Evolutionary conservation across 2,113 vertebrate species (phyloP).

Genomic region (Corynorhinus townsendii): DNA sequence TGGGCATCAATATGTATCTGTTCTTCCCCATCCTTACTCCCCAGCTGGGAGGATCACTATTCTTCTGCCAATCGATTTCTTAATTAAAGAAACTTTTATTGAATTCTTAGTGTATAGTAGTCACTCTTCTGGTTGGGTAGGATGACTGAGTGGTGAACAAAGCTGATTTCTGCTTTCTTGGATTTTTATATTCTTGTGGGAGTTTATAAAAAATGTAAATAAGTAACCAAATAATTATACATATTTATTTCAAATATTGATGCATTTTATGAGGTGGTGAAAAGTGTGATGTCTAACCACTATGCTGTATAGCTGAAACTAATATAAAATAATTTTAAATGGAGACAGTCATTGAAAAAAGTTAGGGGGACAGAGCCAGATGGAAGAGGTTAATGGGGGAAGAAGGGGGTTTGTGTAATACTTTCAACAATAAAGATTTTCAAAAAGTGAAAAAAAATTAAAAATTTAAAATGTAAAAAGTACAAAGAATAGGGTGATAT

Average conservation of each 20-base stretch:
- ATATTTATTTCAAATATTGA: neutral
- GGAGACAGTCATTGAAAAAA: neutral
- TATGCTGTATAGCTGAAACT: neutral
- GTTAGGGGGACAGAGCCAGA: neutral
- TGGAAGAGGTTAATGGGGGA: no score
- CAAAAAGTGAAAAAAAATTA: neutral
- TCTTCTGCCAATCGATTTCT: neutral
- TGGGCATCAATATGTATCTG: neutral
- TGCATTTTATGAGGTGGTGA: neutral
- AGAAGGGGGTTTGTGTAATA: no score
- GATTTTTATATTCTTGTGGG: neutral
- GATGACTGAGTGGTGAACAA: neutral
- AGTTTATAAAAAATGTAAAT: neutral
- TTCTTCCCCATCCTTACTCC: neutral
- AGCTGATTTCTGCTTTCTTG: neutral
- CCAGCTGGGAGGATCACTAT: neutral
- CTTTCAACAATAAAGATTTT: no score
- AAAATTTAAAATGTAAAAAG: neutral
- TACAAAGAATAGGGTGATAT: neutral
- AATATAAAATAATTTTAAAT: neutral
- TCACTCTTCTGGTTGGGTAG: neutral
- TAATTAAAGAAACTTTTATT: neutral
- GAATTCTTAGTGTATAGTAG: neutral
- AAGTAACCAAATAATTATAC: neutral
- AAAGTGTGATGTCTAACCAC: neutral